Base-by-base conservation (phyloP, 2,888 invertebrate species). In the Agrotis puta region DNA sequence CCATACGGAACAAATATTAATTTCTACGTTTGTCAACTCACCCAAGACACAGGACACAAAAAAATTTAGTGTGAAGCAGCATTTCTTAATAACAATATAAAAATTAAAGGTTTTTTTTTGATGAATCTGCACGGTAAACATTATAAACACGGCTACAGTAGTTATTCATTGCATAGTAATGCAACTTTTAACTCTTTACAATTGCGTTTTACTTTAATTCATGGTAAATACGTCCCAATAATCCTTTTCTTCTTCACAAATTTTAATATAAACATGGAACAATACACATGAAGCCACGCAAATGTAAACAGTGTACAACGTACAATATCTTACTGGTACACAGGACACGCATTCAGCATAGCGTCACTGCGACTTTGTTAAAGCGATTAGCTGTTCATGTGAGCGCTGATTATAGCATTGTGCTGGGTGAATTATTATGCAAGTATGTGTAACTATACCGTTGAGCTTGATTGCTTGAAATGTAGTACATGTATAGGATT, bases 351-450 rank as follows among this genome's bases (percentile, higher is more conserved):
- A 59, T 56, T 62, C 51, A 48, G 51, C 27, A 64, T 33, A 43
- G 47, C 70, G 63, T 62, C 64, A 53, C 66, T 53, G 14, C 56
- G 74, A 80, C 79, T 80, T 80, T 74, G 80, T 57, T 80, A 82
- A 82, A 79, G 74, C 83, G 67, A 82, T 82, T 80, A 80, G 62
- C 48, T 51, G 67, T 54, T 51, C 47, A 64, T 65, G 56, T 63
- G 70, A 64, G 70, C 77, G n/a, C 64, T 77, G 67, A 71, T 77
- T 82, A 56, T 24, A 68, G 64, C 56, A 78, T 70, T 70, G 70
- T 70, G 64, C 64, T 79, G 45, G 47, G n/a, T 77, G 57, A 62
- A 82, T 79, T 78, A 72, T 77, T 65, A 47, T 82, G 72, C 72
- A 65, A 53, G 78, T 63, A 67, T 64, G 64, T 72, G 71, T 82